These are phyloP conservation scores for Neosilurus hyrtlii DNA, from an alignment of 2,797 vertebrate genomes.

Conservation along the genomic window DNA sequence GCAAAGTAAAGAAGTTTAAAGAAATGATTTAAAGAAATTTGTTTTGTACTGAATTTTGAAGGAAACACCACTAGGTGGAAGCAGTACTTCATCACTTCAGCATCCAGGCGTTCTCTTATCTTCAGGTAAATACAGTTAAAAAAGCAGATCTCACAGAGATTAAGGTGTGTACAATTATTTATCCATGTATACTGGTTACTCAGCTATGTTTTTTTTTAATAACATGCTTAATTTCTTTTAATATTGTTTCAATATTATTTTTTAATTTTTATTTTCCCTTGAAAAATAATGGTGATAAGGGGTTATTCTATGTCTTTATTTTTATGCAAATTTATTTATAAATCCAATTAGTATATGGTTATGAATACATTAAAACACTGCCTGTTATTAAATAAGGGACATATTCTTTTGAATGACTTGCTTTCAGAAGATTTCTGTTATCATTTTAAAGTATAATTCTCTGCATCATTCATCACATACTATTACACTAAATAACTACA, in stretches of 20 bases:
- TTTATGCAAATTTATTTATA: neutral
- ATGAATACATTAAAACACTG: neutral
- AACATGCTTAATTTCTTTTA: neutral
- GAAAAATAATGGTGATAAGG: neutral
- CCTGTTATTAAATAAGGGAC: neutral
- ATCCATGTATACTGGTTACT: neutral
- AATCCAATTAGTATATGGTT: neutral
- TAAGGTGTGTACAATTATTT: neutral
- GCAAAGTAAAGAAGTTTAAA: neutral
- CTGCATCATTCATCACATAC: neutral
- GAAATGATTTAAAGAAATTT: neutral
- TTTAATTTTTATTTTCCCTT: neutral
- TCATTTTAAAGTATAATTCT: neutral
- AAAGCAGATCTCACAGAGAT: slow-evolving; percentile 18
- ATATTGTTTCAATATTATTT: neutral
- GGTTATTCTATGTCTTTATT: neutral
- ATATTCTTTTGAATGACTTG: neutral
- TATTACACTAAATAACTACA: slow-evolving; percentile 14
- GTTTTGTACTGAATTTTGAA: neutral
- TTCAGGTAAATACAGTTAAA: neutral
- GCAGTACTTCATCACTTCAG: slow-evolving; percentile 43
- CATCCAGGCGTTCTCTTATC: neutral
- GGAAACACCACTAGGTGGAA: slow-evolving; percentile 62
- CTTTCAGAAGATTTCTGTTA: neutral
- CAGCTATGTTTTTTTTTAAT: neutral